These are phyloP conservation scores for Geodia barretti DNA, from an alignment of 37 sponge, comb jelly and placozoan species.

Conservation along the genomic window DNA sequence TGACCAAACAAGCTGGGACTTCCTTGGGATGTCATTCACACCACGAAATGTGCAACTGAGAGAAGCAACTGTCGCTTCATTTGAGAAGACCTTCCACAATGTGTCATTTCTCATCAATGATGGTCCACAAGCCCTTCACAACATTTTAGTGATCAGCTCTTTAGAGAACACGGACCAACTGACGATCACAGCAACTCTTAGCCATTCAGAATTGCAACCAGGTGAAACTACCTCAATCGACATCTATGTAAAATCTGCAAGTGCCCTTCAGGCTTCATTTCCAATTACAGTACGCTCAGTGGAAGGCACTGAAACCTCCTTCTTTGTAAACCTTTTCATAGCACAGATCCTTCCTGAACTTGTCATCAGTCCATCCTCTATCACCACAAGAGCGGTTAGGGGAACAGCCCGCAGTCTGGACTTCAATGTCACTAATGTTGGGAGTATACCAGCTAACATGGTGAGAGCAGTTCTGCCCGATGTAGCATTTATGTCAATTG, in stretches of 20 bases:
- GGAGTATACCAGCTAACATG: constrained; percentile 12
- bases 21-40: constrained; percentile 27
- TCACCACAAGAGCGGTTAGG: constrained; percentile 27
- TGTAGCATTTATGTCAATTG: constrained; percentile 14
- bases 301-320: constrained; percentile 1
- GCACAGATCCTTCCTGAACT: constrained; percentile 32
- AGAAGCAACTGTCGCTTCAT: constrained; percentile 7
- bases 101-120: constrained; percentile 29
- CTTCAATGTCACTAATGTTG: constrained; percentile 43
- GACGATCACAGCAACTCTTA: neutral
- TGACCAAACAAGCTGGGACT: neutral
- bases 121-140: constrained; percentile 24
- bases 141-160: neutral
- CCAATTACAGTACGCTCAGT: neutral
- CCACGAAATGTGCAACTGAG: constrained; percentile 1
- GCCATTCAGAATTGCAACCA: neutral
- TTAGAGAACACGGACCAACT: neutral
- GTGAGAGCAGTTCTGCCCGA: constrained; percentile 16
- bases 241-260: neutral
- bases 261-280: constrained; percentile 8
- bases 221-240: constrained; percentile 10
- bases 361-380: constrained; percentile 9
- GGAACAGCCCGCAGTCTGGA: constrained; percentile 20
- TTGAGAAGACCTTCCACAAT: constrained; percentile 31
- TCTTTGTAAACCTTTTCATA: constrained; percentile 4